Conservation (phyloP, 2,113 vertebrate genomes). For the Scytalopus superciliaris region DNA sequence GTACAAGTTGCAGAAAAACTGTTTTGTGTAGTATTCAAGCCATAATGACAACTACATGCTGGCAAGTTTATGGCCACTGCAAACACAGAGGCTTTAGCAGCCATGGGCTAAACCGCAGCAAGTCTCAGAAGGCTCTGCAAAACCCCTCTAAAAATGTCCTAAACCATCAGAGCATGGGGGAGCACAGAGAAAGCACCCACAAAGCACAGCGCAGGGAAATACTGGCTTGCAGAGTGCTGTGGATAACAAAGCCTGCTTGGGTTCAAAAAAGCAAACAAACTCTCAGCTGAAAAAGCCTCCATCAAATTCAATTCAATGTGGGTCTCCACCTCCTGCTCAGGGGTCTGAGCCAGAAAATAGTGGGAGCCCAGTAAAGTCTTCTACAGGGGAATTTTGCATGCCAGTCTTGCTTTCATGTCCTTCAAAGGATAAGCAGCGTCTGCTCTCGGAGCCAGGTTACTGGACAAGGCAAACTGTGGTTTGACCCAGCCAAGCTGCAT, state of each 20-base stretch:
- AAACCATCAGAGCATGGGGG: neutral
- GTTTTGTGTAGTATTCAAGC: neutral
- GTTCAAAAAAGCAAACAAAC: neutral
- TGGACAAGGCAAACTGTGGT: rapidly evolving
- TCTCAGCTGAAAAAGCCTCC: neutral
- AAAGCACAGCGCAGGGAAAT: rapidly evolving
- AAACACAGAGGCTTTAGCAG: neutral
- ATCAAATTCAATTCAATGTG: neutral
- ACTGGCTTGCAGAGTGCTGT: rapidly evolving
- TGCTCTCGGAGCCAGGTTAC: neutral
- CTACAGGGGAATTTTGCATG: neutral
- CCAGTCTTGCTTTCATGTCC: rapidly evolving
- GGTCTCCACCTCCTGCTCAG: neutral
- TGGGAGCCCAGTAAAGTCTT: neutral
- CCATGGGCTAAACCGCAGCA: neutral
- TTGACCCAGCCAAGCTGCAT: neutral
- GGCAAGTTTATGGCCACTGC: neutral
- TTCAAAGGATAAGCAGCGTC: neutral
- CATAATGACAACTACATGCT: neutral
- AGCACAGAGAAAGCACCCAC: neutral
- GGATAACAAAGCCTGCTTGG: neutral
- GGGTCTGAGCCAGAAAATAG: neutral
- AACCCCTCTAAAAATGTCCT: neutral
- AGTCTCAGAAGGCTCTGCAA: neutral
- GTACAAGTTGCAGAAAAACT: neutral